Percentiles rank a stretch among this genome's conserved stretches.
Conservation (phyloP, 1,140 invertebrate species). For the Lysiphlebus fabarum region DNA sequence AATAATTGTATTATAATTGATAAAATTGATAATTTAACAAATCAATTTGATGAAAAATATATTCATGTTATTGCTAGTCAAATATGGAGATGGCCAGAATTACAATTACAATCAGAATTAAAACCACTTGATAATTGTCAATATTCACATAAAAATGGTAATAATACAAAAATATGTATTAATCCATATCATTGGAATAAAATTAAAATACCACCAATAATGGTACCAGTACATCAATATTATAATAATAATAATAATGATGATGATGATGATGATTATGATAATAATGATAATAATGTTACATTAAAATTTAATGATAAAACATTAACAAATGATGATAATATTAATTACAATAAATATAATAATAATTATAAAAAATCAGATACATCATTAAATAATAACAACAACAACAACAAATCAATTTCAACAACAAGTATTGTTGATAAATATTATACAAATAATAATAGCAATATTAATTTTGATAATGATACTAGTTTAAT, state of each 20-base stretch:
- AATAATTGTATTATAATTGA: conserved; percentile 98
- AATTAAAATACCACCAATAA: conserved; percentile 89
- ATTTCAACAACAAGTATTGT: conserved; percentile 47
- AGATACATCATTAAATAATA: too few species aligned
- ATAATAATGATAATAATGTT: conserved; percentile 73
- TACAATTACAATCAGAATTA: conserved; percentile 95
- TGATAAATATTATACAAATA: conserved; percentile 56
- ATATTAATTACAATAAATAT: too few species aligned
- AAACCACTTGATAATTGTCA: conserved; percentile 94
- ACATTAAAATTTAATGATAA: conserved; percentile 47
- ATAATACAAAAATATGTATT: conserved; percentile 97
- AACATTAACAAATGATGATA: conserved; percentile 49
- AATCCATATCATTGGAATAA: conserved; percentile 98
- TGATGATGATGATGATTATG: conserved; percentile 79
- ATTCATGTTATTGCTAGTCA: conserved; percentile 98
- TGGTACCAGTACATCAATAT: conserved; percentile 87
- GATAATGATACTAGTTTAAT: conserved; percentile 73
- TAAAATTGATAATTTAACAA: conserved; percentile 89
- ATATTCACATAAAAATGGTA: conserved; percentile 86
- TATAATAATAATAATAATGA: conserved; percentile 95
- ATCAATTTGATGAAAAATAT: conserved; percentile 91
- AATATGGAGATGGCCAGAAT: conserved; percentile 97
- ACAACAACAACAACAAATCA: too few species aligned
- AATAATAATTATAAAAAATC: too few species aligned
- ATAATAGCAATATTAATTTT: conserved; percentile 60